A percentile compares a stretch with the other conserved stretches of the same genome.
phyloP scores from a whole-genome alignment of 2,888 invertebrate species.

The Hecatera dysodea region DNA sequence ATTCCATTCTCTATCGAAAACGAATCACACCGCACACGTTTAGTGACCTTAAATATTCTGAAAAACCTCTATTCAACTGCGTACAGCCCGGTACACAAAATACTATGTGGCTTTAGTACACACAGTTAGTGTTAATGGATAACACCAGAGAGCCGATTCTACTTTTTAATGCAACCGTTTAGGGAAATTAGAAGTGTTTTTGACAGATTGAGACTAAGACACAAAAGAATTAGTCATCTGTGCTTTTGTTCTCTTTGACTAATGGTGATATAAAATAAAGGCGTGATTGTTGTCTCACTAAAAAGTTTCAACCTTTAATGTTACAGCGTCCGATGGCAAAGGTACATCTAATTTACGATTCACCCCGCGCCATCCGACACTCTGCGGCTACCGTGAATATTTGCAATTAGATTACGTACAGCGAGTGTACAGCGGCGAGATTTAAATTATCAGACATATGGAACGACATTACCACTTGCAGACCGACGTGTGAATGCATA shows the following conservation, averaged over 20 bases:
- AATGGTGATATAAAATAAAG: constrained; percentile 10
- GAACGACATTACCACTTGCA: constrained; percentile 45
- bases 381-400: constrained; percentile 73
- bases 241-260: not conserved
- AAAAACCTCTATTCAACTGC: constrained; percentile 13
- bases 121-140: constrained; percentile 3
- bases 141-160: too few species aligned
- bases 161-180: too few species aligned
- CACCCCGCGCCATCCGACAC: constrained; percentile 65
- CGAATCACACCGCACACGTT: constrained; percentile 7
- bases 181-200: too few species aligned
- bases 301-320: constrained; percentile 7
- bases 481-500: constrained; percentile 48
- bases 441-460: constrained; percentile 72
- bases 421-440: constrained; percentile 65
- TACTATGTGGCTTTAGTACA: not conserved
- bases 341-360: constrained; percentile 71
- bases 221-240: too few species aligned
- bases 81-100: constrained; percentile 16
- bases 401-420: constrained; percentile 80
- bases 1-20: constrained; percentile 15
- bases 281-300: not conserved
- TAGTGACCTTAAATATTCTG: constrained; percentile 20
- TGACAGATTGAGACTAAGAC: too few species aligned
- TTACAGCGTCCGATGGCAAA: constrained; percentile 23